Conservation (phyloP, 2,797 vertebrate genomes). For the Megalops cyprinoides region DNA sequence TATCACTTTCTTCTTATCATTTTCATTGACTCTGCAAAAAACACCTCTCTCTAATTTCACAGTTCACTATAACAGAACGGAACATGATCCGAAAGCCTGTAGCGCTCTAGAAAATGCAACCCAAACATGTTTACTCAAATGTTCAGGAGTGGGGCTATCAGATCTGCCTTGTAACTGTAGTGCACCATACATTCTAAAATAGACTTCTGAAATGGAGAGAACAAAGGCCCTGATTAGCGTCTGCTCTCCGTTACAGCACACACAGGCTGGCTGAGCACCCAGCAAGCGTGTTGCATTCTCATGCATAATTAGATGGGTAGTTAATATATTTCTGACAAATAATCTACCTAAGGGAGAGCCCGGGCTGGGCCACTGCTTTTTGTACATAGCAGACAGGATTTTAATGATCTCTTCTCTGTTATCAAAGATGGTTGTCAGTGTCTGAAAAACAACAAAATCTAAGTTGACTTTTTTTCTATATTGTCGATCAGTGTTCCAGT, state of each 20-base stretch:
- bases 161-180: slow-evolving; percentile 30
- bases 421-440: neutral
- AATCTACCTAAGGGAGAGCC: slow-evolving; percentile 8
- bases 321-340: slow-evolving; percentile 30
- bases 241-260: neutral
- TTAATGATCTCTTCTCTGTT: neutral
- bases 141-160: neutral
- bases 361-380: neutral
- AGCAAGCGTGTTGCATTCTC: slow-evolving; percentile 13
- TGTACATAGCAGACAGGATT: neutral
- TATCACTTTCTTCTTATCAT: neutral
- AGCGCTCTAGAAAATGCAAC: neutral
- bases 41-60: neutral
- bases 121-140: slow-evolving; percentile 6
- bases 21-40: neutral
- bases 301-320: slow-evolving; percentile 33
- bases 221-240: slow-evolving; percentile 15
- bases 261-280: neutral
- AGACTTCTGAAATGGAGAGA: neutral
- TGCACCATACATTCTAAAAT: slow-evolving; percentile 5
- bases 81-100: neutral
- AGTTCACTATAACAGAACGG: neutral
- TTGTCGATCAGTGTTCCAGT: neutral
- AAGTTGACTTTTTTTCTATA: neutral
- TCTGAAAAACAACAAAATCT: neutral